phyloP scores from a whole-genome alignment of 2,113 vertebrate species.

The Heterochromis multidens region DNA sequence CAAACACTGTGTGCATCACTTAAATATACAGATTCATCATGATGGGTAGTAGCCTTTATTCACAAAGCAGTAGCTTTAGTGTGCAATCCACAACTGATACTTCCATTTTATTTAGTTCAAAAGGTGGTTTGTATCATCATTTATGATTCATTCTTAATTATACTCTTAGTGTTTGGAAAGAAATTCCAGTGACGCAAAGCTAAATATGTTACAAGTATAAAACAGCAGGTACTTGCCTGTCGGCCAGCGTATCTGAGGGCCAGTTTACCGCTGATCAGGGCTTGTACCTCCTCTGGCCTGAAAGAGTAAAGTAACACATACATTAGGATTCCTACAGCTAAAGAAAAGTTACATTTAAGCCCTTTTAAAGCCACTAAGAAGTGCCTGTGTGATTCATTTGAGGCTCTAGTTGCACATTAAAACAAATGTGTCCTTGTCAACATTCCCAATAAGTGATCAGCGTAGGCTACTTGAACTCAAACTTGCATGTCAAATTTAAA shows the following conservation, averaged over 20 bases:
- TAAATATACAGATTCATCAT: neutral
- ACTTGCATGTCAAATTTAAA: too few relatives aligned
- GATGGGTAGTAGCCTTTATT: neutral
- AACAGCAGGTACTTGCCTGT: conserved; percentile 77
- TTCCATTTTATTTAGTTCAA: neutral
- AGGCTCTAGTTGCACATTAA: too few relatives aligned
- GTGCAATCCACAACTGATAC: neutral
- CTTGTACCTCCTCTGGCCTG: conserved; percentile 96
- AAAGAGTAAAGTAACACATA: neutral
- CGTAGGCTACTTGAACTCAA: too few relatives aligned
- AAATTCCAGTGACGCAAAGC: neutral
- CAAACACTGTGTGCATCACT: fast-evolving
- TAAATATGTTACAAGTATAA: neutral
- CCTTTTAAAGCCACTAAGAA: too few relatives aligned
- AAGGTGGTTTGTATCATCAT: neutral
- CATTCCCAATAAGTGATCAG: too few relatives aligned
- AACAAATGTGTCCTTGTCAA: too few relatives aligned
- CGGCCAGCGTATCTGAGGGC: conserved; percentile 90
- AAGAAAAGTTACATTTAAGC: too few relatives aligned
- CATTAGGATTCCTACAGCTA: neutral
- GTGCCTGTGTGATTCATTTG: too few relatives aligned
- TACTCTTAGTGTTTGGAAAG: fast-evolving
- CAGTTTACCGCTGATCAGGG: conserved; percentile 95
- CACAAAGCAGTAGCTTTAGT: neutral
- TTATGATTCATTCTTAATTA: neutral